Evolutionary conservation across 2,888 invertebrate genomes (phyloP), one percentile per base, ranked within the genome.

Genomic region (Arrhopalites spinosus): DNA sequence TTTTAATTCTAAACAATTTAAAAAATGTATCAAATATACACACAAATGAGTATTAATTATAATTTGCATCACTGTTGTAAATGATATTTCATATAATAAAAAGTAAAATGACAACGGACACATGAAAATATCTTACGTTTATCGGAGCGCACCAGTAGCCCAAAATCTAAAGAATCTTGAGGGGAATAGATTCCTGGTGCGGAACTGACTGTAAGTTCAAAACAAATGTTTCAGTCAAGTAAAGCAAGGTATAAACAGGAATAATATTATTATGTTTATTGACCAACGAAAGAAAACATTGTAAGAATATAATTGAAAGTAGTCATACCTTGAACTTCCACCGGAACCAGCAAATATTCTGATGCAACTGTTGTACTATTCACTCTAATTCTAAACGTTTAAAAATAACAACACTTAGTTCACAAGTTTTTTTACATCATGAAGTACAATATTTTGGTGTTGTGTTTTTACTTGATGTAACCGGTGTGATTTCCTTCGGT

Each of bases 401-500:
- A 27, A 25, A 63, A 11, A 63, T 63, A 29, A 17, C 1, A 66
- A 30, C 11, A 66, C 15, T 30, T 23, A 23, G 29, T 66, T 15
- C n/a, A n/a, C n/a, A 27, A 50, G 15, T n/a, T 25, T n/a, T 69
- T 27, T 69, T 47, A 47, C 11, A 25, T 59, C 23, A 11, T 27
- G 20, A 30, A 30, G 36, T n/a, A 25, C 17, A n/a, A 27, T 56
- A 71, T 45, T 50, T 20, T 29, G n/a, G n/a, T n/a, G n/a, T n/a
- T n/a, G n/a, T n/a, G n/a, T n/a, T n/a, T n/a, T 83, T 84, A 89
- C 90, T 91, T 91, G 84, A 95, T 91, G 84, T 92, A 95, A 47
- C 93, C 92, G 75, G 94, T 93, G 85, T 94, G 91, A 86, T 94
- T 94, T 84, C 91, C 92, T 84, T 91, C 91, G 81, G 89, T 88